A percentile compares a stretch with the other conserved stretches of the same genome.
These are phyloP conservation scores for Ageneiosus marmoratus DNA, from an alignment of 2,113 vertebrate species.

Conservation along the genomic window DNA sequence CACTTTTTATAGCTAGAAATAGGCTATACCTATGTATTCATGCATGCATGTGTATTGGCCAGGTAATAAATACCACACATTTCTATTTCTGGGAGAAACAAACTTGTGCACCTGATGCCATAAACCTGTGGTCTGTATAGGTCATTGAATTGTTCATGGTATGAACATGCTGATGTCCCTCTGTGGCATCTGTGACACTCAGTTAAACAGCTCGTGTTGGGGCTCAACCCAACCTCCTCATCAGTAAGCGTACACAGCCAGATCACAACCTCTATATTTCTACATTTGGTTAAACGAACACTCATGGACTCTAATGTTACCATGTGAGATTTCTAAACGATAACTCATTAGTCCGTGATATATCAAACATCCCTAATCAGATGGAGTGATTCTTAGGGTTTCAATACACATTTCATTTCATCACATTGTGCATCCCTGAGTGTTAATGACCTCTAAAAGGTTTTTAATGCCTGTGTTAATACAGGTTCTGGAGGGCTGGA, in stretches of 20 bases:
- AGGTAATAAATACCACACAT: neutral
- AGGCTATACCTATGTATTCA: neutral
- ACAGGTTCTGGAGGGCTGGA: constrained; percentile 21
- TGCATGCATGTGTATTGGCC: neutral
- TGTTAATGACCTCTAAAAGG: neutral
- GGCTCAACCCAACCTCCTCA: no score
- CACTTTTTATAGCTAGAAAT: neutral
- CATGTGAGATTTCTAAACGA: neutral
- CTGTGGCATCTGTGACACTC: constrained; percentile 38
- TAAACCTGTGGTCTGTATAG: constrained; percentile 12
- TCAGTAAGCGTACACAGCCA: constrained; percentile 33
- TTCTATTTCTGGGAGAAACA: constrained; percentile 29
- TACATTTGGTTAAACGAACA: neutral
- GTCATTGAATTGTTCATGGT: constrained; percentile 13
- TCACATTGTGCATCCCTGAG: neutral
- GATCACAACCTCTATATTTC: neutral
- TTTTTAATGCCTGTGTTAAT: constrained; percentile 40
- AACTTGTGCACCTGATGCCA: constrained; percentile 2
- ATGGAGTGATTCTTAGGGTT: neutral
- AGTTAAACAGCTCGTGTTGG: constrained; percentile 62
- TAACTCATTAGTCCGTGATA: neutral
- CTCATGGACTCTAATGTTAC: neutral
- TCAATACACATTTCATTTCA: neutral
- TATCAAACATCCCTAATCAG: neutral
- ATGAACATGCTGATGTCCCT: constrained; percentile 44